Conservation (phyloP, 2,797 vertebrate species). For the Enteromius anoplus region DNA sequence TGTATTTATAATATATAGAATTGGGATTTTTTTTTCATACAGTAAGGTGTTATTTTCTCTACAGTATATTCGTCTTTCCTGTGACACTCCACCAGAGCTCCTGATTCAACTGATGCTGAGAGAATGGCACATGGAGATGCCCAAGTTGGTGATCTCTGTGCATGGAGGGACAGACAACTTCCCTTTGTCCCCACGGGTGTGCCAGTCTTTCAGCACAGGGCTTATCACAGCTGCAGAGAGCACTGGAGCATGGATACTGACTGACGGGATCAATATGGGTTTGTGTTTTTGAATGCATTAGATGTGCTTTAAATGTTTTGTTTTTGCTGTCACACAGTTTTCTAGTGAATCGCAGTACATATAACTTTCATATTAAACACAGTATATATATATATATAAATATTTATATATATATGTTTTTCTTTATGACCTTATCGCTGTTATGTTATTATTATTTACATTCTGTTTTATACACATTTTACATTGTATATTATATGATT, state of each 20-base stretch:
- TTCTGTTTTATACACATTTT: neutral
- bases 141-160: slow-evolving; percentile 91
- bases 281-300: slow-evolving; percentile 28
- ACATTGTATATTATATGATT: neutral
- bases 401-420: neutral
- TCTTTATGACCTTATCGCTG: neutral
- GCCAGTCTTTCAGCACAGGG: slow-evolving; percentile 89
- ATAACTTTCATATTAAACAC: neutral
- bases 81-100: slow-evolving; percentile 85
- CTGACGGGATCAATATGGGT: slow-evolving; percentile 94
- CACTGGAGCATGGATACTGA: slow-evolving; percentile 95
- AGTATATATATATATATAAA: neutral
- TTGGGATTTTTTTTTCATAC: neutral
- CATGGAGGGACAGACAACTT: slow-evolving; percentile 94
- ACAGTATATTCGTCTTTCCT: slow-evolving; percentile 91
- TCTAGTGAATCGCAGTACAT: neutral
- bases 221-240: slow-evolving; percentile 91
- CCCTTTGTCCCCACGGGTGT: slow-evolving; percentile 83
- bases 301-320: neutral
- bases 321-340: neutral
- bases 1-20: neutral
- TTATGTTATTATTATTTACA: neutral
- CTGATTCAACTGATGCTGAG: slow-evolving; percentile 89
- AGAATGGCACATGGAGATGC: slow-evolving; percentile 96
- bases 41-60: slow-evolving; percentile 46